Evolutionary conservation across 2,113 vertebrate species (phyloP).

Genomic region (Sialia sialis): DNA sequence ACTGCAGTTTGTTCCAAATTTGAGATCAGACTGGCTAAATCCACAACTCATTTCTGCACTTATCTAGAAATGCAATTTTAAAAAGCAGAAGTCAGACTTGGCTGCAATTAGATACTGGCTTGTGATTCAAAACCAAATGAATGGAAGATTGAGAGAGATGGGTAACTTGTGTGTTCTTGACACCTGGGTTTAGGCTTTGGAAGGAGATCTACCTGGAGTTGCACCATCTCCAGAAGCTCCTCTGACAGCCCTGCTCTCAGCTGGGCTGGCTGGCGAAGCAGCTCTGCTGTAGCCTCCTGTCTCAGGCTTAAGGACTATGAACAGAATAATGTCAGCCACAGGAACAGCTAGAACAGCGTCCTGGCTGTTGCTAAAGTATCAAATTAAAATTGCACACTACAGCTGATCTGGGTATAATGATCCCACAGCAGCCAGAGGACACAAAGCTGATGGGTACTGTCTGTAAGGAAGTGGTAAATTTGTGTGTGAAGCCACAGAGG

Average conservation of each 20-base stretch:
- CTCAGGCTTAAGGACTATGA: neutral
- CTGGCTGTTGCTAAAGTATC: neutral
- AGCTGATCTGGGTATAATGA: neutral
- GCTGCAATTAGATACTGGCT: neutral
- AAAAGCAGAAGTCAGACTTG: neutral
- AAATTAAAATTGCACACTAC: neutral
- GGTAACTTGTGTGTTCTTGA: neutral
- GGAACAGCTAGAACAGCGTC: neutral
- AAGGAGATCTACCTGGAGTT: neutral
- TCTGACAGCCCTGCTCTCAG: neutral
- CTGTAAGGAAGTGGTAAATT: neutral
- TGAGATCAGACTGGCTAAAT: neutral
- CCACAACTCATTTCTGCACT: neutral
- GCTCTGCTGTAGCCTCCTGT: neutral
- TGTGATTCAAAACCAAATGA: neutral
- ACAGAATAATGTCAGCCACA: neutral
- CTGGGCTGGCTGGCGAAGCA: rapidly evolving
- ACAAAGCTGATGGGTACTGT: neutral
- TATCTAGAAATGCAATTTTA: neutral
- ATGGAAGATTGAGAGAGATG: neutral
- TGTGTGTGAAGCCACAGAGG: neutral
- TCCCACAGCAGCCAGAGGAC: neutral
- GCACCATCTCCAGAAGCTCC: neutral
- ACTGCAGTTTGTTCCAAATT: neutral
- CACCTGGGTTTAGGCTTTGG: neutral